phyloP scores from a whole-genome alignment of 2,888 invertebrate genomes.

The Tipula vernalis region DNA sequence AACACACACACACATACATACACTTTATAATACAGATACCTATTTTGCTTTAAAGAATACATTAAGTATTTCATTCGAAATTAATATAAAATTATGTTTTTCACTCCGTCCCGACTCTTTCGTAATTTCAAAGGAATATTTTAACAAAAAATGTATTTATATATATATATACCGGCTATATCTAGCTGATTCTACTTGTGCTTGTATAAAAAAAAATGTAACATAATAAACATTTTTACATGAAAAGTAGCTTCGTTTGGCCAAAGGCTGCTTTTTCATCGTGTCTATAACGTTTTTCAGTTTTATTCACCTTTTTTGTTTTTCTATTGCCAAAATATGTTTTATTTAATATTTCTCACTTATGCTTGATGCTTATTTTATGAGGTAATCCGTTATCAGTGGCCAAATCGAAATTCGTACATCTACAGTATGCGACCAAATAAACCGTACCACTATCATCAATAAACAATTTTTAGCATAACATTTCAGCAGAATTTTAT shows the following conservation, averaged over 20 bases:
- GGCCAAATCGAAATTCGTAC: too few species aligned
- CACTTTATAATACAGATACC: not conserved
- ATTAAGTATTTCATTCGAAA: not conserved
- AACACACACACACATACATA: not conserved
- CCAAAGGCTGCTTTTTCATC: not conserved
- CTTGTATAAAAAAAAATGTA: not conserved
- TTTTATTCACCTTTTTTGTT: not conserved
- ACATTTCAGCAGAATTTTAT: too few species aligned
- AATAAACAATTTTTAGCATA: too few species aligned
- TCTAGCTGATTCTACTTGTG: not conserved
- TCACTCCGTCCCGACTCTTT: not conserved
- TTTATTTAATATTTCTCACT: too few species aligned
- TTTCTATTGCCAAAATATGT: not conserved
- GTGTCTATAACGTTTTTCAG: not conserved
- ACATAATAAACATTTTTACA: not conserved
- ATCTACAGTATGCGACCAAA: too few species aligned
- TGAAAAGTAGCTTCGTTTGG: not conserved
- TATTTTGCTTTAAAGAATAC: not conserved
- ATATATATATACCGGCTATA: not conserved
- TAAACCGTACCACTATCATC: too few species aligned
- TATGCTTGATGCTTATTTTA: too few species aligned
- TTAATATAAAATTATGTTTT: not conserved
- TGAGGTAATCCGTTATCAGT: too few species aligned
- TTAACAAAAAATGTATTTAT: too few species aligned
- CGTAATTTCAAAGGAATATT: not conserved